Conservation (phyloP, 2,888 invertebrate genomes). For the Scaptomyza parva region DNA sequence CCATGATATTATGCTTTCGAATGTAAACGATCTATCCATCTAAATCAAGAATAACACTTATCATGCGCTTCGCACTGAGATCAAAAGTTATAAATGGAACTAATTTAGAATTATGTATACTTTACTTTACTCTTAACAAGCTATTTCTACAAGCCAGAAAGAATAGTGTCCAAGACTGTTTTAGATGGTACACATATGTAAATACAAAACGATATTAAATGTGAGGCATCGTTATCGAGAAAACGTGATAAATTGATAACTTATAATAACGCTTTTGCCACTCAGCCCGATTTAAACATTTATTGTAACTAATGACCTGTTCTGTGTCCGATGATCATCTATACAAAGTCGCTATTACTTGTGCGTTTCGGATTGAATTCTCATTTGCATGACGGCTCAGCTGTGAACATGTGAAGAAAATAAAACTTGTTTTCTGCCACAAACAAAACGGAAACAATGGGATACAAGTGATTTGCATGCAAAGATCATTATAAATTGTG, state of each 20-base stretch:
- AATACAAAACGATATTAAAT: slow-evolving; percentile 39
- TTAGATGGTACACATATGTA: background rate
- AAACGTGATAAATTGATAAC: background rate
- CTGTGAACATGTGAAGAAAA: slow-evolving; percentile 24
- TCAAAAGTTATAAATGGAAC: background rate
- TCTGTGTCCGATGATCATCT: slow-evolving; percentile 9
- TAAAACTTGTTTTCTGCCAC: slow-evolving; percentile 47
- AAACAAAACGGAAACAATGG: slow-evolving; percentile 22
- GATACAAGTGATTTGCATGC: slow-evolving; percentile 10
- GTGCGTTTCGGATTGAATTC: slow-evolving; percentile 22
- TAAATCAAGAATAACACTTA: background rate
- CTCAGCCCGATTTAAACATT: slow-evolving; percentile 2
- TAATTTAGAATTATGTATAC: background rate
- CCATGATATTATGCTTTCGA: no score
- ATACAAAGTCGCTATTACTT: background rate
- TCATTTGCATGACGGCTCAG: slow-evolving; percentile 44
- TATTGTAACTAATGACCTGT: background rate
- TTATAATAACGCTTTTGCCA: slow-evolving; percentile 11
- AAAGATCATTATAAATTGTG: slow-evolving; percentile 11
- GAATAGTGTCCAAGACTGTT: slow-evolving; percentile 12
- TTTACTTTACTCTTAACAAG: no score
- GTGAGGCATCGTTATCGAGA: slow-evolving; percentile 10
- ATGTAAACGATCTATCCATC: slow-evolving; percentile 40
- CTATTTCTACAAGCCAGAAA: no score
- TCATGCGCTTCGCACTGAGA: background rate